These are phyloP conservation scores for Berghia stephanieae DNA, from an alignment of 1,140 invertebrate genomes.

Conservation along the genomic window DNA sequence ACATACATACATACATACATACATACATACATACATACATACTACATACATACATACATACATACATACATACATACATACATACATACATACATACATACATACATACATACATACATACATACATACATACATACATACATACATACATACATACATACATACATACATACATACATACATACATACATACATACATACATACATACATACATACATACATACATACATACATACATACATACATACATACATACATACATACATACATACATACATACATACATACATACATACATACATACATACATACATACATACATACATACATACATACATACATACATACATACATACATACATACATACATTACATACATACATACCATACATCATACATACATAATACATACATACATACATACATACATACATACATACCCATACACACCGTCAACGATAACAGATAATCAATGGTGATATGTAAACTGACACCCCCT, in stretches of 20 bases:
- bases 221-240: not conserved
- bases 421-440: too few relatives aligned
- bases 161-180: conserved; percentile 5
- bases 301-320: conserved; percentile 30
- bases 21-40: too few relatives aligned
- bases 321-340: conserved; percentile 29
- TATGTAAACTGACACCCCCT: too few relatives aligned
- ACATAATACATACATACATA: too few relatives aligned
- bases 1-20: conserved; percentile 27
- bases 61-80: too few relatives aligned
- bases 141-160: conserved; percentile 9
- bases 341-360: conserved; percentile 26
- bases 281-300: not conserved
- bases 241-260: not conserved
- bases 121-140: conserved; percentile 10
- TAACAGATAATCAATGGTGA: too few relatives aligned
- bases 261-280: conserved; percentile 1
- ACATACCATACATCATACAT: too few relatives aligned
- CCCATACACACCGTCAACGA: too few relatives aligned
- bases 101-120: not conserved
- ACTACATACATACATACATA: conserved; percentile 26
- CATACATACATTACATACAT: conserved; percentile 3
- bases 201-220: not conserved
- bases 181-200: conserved; percentile 5
- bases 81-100: too few relatives aligned